Evolutionary conservation across 1,140 invertebrate species (phyloP).

Genomic region (Epicauta chinensis): DNA sequence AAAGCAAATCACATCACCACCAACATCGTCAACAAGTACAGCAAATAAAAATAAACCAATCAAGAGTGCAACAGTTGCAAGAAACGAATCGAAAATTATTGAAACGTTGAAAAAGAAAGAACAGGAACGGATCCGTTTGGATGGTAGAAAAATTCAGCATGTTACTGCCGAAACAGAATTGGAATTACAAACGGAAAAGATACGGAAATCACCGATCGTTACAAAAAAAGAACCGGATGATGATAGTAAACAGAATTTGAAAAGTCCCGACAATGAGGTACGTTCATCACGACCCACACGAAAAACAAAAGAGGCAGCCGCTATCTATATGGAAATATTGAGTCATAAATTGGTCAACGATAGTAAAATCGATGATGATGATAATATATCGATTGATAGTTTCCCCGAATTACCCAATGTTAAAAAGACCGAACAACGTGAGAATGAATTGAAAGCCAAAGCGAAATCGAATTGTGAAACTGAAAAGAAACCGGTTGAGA

Average conservation of each 20-base stretch:
- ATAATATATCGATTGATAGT: constrained; percentile 57
- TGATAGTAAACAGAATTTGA: neutral
- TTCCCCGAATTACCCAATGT: constrained; percentile 61
- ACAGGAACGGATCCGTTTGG: neutral
- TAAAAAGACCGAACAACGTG: constrained; percentile 53
- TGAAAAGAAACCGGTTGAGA: constrained; percentile 1
- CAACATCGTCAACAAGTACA: too few relatives aligned
- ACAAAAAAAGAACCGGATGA: neutral
- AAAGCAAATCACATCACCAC: too few relatives aligned
- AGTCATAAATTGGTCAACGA: constrained; percentile 58
- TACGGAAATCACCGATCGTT: neutral
- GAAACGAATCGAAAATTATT: constrained; percentile 6
- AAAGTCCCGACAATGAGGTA: too few relatives aligned
- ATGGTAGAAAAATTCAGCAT: neutral
- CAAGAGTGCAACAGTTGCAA: neutral
- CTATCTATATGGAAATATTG: constrained; percentile 68
- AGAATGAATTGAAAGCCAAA: constrained; percentile 53
- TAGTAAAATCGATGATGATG: constrained; percentile 53
- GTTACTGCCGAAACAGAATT: neutral
- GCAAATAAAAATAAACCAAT: too few relatives aligned
- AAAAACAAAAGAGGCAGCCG: constrained; percentile 69
- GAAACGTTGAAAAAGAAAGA: neutral
- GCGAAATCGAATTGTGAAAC: constrained; percentile 32
- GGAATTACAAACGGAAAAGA: neutral
- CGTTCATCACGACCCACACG: constrained; percentile 48